Evolutionary conservation across 2,888 invertebrate species (phyloP).

Genomic region (Eulithis testata): DNA sequence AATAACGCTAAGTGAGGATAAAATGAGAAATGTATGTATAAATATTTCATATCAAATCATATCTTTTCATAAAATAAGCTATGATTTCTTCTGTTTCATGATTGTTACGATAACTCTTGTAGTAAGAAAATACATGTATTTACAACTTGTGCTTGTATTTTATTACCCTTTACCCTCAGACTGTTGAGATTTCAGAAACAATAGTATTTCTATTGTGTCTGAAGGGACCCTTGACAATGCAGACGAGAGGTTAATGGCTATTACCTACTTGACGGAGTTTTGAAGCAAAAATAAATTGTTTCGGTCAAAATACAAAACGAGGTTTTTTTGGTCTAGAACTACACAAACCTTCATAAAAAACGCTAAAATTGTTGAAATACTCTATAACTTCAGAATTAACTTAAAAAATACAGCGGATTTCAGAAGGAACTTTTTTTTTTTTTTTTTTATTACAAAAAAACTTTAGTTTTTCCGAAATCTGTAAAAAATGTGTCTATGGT

Average conservation of each 20-base stretch:
- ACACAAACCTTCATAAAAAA: neutral
- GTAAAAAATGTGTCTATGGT: no score
- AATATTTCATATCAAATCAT: conserved; percentile 26
- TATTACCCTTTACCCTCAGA: neutral
- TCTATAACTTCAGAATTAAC: no score
- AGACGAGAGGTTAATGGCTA: neutral
- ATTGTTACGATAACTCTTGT: conserved; percentile 17
- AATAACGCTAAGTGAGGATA: no score
- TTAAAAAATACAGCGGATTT: no score
- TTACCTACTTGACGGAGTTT: no score
- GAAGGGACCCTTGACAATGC: conserved; percentile 2
- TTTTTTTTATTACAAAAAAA: no score
- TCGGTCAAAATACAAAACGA: no score
- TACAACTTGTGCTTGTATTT: conserved; percentile 15
- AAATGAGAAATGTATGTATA: neutral
- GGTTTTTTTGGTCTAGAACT: neutral
- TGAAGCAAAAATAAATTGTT: no score
- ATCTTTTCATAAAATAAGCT: conserved; percentile 17
- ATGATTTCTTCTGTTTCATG: conserved; percentile 22
- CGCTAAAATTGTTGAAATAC: no score
- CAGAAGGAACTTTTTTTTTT: no score
- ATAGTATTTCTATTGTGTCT: neutral
- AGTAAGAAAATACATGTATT: conserved; percentile 27
- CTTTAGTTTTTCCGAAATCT: no score
- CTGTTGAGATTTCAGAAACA: neutral